These are phyloP conservation scores for Neoarius graeffei DNA, from an alignment of 2,113 vertebrate genomes.

Conservation along the genomic window DNA sequence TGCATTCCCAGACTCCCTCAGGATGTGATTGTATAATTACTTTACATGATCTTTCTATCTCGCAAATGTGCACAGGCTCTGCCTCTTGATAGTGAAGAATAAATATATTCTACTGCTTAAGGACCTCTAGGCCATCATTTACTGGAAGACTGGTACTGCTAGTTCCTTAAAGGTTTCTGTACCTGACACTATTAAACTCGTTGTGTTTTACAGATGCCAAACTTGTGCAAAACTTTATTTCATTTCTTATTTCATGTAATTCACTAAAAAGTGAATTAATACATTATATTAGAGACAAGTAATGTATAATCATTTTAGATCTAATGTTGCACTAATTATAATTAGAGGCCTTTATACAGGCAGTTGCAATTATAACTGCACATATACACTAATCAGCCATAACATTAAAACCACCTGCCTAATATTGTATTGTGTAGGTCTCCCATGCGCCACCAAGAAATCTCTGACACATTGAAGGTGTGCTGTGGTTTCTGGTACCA, in stretches of 20 bases:
- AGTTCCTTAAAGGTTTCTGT: background rate
- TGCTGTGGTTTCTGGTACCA: too few species aligned
- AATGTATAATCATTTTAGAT: background rate
- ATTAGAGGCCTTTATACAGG: background rate
- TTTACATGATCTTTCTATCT: slow-evolving; percentile 43
- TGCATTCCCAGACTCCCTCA: slow-evolving; percentile 28
- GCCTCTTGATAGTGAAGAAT: background rate
- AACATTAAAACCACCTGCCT: too few species aligned
- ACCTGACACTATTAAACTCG: background rate
- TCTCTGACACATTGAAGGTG: too few species aligned
- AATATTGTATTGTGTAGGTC: too few species aligned
- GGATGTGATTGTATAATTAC: slow-evolving; percentile 51
- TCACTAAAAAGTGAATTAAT: background rate
- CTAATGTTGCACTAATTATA: background rate
- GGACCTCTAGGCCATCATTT: background rate
- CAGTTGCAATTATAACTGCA: background rate
- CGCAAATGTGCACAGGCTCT: slow-evolving; percentile 1
- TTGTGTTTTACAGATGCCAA: background rate
- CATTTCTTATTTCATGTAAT: background rate
- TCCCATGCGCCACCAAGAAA: too few species aligned
- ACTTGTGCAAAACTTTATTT: background rate
- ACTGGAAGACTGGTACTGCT: background rate
- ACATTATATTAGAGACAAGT: background rate
- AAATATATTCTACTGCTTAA: background rate
- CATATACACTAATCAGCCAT: background rate